These are phyloP conservation scores for Copidosoma aretas DNA, from an alignment of 2,888 invertebrate genomes.

Conservation along the genomic window DNA sequence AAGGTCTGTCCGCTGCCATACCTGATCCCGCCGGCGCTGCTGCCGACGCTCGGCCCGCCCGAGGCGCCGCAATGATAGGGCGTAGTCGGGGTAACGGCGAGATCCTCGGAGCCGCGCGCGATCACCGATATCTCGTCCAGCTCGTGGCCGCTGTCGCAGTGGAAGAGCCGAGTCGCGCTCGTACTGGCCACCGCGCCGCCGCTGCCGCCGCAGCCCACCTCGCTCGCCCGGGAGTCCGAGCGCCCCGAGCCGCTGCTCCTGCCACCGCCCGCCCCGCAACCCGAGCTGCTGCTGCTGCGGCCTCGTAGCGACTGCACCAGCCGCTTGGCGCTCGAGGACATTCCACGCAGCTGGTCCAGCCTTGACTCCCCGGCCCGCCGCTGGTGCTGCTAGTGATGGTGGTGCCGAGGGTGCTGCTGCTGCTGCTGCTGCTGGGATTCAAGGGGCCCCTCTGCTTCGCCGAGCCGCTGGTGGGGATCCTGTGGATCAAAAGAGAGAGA, in stretches of 20 bases:
- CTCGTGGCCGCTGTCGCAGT: slow-evolving; percentile 62
- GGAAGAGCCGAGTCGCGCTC: slow-evolving; percentile 59
- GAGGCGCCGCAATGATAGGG: slow-evolving; percentile 57
- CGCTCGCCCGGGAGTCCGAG: slow-evolving; percentile 47
- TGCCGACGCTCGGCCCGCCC: slow-evolving; percentile 52
- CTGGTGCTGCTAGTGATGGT: neutral
- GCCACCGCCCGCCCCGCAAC: slow-evolving; percentile 50
- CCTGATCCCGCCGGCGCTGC: slow-evolving; percentile 58
- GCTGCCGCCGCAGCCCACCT: slow-evolving; percentile 48
- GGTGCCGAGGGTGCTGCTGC: neutral
- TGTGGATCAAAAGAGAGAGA: no score
- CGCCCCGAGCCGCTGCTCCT: slow-evolving; percentile 57
- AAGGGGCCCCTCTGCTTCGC: no score
- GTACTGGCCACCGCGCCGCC: slow-evolving; percentile 56
- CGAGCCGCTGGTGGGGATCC: no score
- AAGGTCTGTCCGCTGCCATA: slow-evolving; percentile 63
- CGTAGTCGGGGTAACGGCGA: slow-evolving; percentile 60
- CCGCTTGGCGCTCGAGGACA: slow-evolving; percentile 63
- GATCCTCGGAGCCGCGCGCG: slow-evolving; percentile 53
- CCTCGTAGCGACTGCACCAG: slow-evolving; percentile 63
- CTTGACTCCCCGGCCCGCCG: slow-evolving; percentile 47
- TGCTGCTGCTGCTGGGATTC: no score
- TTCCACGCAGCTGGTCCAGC: slow-evolving; percentile 62
- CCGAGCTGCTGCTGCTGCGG: slow-evolving; percentile 53
- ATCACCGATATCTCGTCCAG: slow-evolving; percentile 67